phyloP scores from a whole-genome alignment of 2,113 vertebrate genomes.

The Pelodiscus sinensis region DNA sequence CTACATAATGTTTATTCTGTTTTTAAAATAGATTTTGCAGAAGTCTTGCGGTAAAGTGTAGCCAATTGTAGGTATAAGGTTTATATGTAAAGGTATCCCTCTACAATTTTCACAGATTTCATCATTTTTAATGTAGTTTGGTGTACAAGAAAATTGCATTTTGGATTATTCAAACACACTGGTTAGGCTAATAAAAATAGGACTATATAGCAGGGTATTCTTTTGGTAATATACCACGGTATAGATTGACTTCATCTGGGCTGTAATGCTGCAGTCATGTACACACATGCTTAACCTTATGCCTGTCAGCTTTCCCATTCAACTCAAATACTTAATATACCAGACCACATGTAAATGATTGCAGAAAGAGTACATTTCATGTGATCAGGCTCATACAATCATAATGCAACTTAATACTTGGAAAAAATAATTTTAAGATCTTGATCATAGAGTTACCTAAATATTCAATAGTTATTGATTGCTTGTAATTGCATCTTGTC shows the following conservation, averaged over 20 bases:
- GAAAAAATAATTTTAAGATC: neutral
- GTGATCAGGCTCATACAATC: neutral
- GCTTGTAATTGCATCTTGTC: rapidly evolving
- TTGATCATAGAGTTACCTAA: neutral
- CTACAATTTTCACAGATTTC: constrained; percentile 8
- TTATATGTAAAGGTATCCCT: constrained; percentile 7
- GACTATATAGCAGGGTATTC: neutral
- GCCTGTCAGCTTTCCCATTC: rapidly evolving
- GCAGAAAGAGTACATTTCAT: neutral
- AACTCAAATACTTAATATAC: neutral
- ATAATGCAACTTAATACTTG: neutral
- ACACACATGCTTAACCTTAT: neutral
- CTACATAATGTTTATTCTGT: constrained; percentile 5
- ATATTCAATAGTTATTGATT: neutral
- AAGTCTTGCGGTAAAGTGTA: neutral
- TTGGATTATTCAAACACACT: constrained; percentile 3
- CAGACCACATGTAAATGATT: neutral
- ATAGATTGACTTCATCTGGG: neutral
- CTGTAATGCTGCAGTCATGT: neutral
- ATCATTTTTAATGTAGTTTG: neutral
- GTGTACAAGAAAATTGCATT: neutral
- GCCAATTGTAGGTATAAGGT: neutral
- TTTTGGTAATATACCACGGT: neutral
- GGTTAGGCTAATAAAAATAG: neutral
- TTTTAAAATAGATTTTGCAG: constrained; percentile 31